A percentile compares a stretch with the other conserved stretches of the same genome.
Conservation (phyloP, 2,113 vertebrate species). For the Fregata magnificens region DNA sequence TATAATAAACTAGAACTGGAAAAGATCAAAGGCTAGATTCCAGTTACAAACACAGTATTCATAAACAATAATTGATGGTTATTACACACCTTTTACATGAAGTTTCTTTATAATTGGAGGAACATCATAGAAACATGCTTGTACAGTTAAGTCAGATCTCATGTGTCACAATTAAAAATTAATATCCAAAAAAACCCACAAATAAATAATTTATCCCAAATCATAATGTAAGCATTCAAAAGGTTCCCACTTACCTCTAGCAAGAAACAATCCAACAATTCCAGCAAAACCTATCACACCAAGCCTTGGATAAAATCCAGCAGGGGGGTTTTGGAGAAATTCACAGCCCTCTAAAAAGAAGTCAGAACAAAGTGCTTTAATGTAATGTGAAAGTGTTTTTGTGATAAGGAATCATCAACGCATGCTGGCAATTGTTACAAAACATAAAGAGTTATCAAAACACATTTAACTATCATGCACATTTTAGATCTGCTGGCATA, state of each 20-base stretch:
- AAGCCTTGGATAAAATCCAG: slow-evolving; percentile 89
- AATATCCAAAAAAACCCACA: neutral
- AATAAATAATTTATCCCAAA: neutral
- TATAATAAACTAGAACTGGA: neutral
- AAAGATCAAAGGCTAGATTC: neutral
- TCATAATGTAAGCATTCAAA: neutral
- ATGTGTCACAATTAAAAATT: neutral
- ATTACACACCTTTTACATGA: neutral
- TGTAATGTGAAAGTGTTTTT: slow-evolving; percentile 35
- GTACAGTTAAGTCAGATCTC: neutral
- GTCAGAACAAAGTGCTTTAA: slow-evolving; percentile 45
- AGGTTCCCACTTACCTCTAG: slow-evolving; percentile 79
- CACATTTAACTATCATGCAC: slow-evolving; percentile 1
- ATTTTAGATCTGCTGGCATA: slow-evolving; percentile 42
- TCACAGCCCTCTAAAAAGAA: slow-evolving; percentile 79
- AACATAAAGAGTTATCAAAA: slow-evolving; percentile 51
- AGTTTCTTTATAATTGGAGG: neutral
- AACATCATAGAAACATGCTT: neutral
- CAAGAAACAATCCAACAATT: slow-evolving; percentile 87
- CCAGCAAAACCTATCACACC: slow-evolving; percentile 89
- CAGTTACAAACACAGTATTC: neutral
- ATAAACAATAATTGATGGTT: neutral
- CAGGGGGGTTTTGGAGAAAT: slow-evolving; percentile 86
- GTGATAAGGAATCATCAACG: slow-evolving; percentile 11
- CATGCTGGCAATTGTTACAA: neutral